These are phyloP conservation scores for Phlogophora meticulosa DNA, from an alignment of 2,888 invertebrate genomes.

Conservation along the genomic window DNA sequence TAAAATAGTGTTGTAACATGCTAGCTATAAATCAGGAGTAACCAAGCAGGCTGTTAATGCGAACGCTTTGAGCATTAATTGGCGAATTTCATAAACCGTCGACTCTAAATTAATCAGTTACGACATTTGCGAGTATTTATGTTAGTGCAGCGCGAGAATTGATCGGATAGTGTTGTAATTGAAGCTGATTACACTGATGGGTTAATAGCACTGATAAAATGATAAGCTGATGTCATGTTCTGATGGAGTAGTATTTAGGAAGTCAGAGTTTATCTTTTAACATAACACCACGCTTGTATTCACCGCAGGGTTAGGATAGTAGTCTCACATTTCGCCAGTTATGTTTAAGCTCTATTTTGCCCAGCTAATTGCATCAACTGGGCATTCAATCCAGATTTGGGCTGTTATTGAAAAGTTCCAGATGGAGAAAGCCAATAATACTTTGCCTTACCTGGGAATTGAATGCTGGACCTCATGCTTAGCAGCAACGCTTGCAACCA, in stretches of 20 bases:
- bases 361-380: too few relatives aligned
- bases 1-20: slow-evolving; percentile 65
- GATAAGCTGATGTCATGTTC: slow-evolving; percentile 25
- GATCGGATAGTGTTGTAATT: slow-evolving; percentile 50
- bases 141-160: slow-evolving; percentile 45
- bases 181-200: slow-evolving; percentile 33
- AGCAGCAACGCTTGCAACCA: too few relatives aligned
- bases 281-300: too few relatives aligned
- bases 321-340: too few relatives aligned
- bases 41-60: slow-evolving; percentile 74
- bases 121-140: slow-evolving; percentile 61
- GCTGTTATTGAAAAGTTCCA: too few relatives aligned
- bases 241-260: slow-evolving; percentile 18
- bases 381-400: too few relatives aligned
- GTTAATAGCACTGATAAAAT: slow-evolving; percentile 28
- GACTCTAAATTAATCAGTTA: slow-evolving; percentile 72
- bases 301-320: too few relatives aligned
- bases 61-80: slow-evolving; percentile 77
- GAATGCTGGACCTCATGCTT: too few relatives aligned
- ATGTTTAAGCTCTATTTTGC: too few relatives aligned
- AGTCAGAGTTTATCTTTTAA: slow-evolving; percentile 7
- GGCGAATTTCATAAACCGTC: slow-evolving; percentile 75
- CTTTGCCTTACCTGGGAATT: too few relatives aligned
- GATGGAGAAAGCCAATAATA: too few relatives aligned
- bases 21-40: slow-evolving; percentile 63